phyloP scores from a whole-genome alignment of 2,888 invertebrate genomes.

The Dasypogon diadema region DNA sequence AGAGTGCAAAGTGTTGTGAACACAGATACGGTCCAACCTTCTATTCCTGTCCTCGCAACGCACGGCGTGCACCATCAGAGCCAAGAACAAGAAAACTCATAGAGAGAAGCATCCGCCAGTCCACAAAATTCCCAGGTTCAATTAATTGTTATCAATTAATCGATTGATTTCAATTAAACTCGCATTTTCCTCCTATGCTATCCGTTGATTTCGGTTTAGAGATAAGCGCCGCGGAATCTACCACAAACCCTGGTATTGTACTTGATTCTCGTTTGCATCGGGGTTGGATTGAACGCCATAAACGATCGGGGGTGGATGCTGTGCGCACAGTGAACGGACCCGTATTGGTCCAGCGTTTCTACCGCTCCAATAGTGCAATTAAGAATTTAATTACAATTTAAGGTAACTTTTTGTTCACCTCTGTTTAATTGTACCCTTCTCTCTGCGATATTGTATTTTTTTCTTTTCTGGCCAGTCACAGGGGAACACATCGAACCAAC shows the following conservation, averaged over 20 bases:
- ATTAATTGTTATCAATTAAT: constrained; percentile 44
- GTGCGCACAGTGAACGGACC: neutral
- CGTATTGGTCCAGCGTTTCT: constrained; percentile 1
- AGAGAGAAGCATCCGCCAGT: no score
- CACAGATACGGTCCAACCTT: no score
- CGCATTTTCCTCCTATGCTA: constrained; percentile 22
- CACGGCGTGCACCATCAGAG: no score
- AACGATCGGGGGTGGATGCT: neutral
- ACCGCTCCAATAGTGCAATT: constrained; percentile 25
- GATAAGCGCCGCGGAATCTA: neutral
- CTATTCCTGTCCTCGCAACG: no score
- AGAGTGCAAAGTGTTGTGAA: no score
- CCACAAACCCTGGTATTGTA: neutral
- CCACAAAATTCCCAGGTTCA: constrained; percentile 20
- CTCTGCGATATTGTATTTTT: neutral
- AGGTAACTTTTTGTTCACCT: neutral
- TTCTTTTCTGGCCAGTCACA: neutral
- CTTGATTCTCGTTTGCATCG: neutral
- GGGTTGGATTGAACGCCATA: neutral
- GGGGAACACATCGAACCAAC: no score
- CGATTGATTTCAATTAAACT: constrained; percentile 38
- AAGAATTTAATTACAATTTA: constrained; percentile 40
- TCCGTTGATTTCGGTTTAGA: constrained; percentile 22
- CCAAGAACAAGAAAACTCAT: no score
- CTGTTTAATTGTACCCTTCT: neutral